These are phyloP conservation scores for Leptoteleia sp. DNA, from an alignment of 1,140 invertebrate genomes.

Conservation along the genomic window DNA sequence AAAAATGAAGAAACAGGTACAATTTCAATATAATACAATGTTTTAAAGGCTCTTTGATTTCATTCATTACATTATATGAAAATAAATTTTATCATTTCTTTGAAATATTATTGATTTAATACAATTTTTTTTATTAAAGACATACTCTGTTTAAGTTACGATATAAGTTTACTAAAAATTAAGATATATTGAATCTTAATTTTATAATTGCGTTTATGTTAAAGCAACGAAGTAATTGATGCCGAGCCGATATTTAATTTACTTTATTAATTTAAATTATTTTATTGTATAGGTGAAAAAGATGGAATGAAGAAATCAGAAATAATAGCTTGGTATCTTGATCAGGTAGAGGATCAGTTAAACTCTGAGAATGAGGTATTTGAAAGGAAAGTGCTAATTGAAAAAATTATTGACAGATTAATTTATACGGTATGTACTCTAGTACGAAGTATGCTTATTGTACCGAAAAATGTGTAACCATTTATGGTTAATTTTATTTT, in stretches of 20 bases:
- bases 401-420: slow-evolving; percentile 96
- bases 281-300: slow-evolving; percentile 71
- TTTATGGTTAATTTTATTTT: slow-evolving; percentile 3
- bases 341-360: slow-evolving; percentile 92
- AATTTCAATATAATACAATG: background rate
- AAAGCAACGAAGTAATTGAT: too few relatives aligned
- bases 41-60: too few relatives aligned
- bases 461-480: too few relatives aligned
- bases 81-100: background rate
- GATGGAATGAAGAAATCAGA: slow-evolving; percentile 89
- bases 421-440: slow-evolving; percentile 90
- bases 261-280: background rate
- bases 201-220: too few relatives aligned
- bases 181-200: too few relatives aligned
- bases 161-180: too few relatives aligned
- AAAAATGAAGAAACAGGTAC: slow-evolving; percentile 84
- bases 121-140: too few relatives aligned
- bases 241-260: too few relatives aligned
- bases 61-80: too few relatives aligned
- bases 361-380: slow-evolving; percentile 95
- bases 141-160: too few relatives aligned
- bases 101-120: background rate
- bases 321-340: slow-evolving; percentile 96
- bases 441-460: too few relatives aligned
- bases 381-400: slow-evolving; percentile 93